phyloP scores from a whole-genome alignment of 2,797 vertebrate species.

The Echeneis naucrates region DNA sequence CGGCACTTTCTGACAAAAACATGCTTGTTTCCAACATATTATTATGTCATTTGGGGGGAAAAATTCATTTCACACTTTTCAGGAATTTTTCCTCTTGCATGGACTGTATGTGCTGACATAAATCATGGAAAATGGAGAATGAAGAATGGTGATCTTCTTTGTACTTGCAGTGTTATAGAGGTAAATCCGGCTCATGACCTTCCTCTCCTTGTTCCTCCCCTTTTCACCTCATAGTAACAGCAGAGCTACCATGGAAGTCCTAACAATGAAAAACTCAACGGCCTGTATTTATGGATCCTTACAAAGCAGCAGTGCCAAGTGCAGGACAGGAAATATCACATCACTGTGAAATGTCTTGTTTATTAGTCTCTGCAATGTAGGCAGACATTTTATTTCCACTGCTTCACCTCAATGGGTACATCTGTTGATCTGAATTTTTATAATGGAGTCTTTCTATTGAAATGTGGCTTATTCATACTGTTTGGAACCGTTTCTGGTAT shows the following conservation, averaged over 20 bases:
- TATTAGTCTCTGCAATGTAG: constrained; percentile 43
- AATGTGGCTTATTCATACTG: constrained; percentile 33
- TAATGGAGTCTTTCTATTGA: constrained; percentile 22
- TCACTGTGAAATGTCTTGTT: constrained; percentile 43
- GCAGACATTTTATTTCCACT: constrained; percentile 52
- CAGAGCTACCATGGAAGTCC: constrained; percentile 43
- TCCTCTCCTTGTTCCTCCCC: constrained; percentile 22
- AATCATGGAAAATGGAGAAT: not conserved
- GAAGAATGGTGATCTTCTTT: constrained; percentile 5
- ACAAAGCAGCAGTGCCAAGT: constrained; percentile 30
- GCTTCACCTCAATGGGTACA: constrained; percentile 30
- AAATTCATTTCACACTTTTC: constrained; percentile 16
- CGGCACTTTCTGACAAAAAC: constrained; percentile 46
- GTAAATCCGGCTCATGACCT: constrained; percentile 43
- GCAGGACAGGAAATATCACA: constrained; percentile 26
- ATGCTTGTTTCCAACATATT: constrained; percentile 46
- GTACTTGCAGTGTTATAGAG: not conserved
- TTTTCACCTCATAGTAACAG: constrained; percentile 36
- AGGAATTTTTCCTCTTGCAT: constrained; percentile 37
- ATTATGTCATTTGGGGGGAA: not conserved
- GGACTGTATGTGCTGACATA: constrained; percentile 35
- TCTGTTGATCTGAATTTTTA: constrained; percentile 51
- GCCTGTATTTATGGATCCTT: constrained; percentile 34
- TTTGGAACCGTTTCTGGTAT: constrained; percentile 10
- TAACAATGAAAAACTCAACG: constrained; percentile 39